Percentiles rank a stretch among this genome's conserved stretches.
Conservation (phyloP, 2,888 invertebrate species). For the Malacosoma neustria region DNA sequence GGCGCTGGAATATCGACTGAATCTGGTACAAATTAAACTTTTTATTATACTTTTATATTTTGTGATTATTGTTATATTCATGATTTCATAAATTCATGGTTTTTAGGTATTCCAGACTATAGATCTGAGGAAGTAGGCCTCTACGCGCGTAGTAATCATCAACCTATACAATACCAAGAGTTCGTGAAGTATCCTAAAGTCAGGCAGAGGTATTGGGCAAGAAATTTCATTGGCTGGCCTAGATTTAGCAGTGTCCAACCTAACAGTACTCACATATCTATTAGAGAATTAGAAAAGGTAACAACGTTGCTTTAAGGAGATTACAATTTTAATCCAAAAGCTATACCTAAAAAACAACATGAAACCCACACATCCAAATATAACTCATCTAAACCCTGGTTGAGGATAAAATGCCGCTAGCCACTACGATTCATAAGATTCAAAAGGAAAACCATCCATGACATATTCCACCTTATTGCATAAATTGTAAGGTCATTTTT, state of each 20-base stretch:
- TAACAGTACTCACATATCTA: constrained; percentile 83
- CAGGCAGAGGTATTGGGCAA: constrained; percentile 93
- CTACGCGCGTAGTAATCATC: constrained; percentile 88
- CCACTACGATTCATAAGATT: too few species aligned
- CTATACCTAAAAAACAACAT: too few species aligned
- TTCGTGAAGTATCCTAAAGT: constrained; percentile 81
- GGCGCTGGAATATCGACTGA: constrained; percentile 98
- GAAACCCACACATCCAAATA: too few species aligned
- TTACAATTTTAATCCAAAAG: too few species aligned
- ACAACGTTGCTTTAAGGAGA: too few species aligned
- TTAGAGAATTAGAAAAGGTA: constrained; percentile 83
- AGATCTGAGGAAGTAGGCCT: constrained; percentile 93
- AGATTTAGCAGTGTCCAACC: constrained; percentile 86
- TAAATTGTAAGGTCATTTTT: too few species aligned
- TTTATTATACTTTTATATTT: constrained; percentile 1
- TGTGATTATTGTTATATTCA: constrained; percentile 5
- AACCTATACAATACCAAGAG: constrained; percentile 90
- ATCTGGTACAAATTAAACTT: constrained; percentile 74
- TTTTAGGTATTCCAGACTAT: constrained; percentile 92
- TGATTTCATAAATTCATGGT: not conserved
- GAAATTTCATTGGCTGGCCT: constrained; percentile 96
- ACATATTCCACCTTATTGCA: too few species aligned
- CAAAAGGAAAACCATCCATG: too few species aligned
- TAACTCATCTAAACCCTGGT: too few species aligned
- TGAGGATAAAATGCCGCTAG: too few species aligned